Percentiles rank a stretch among this genome's conserved stretches.
Conservation (phyloP, 2,797 vertebrate genomes). For the Rhinogobio ventralis region DNA sequence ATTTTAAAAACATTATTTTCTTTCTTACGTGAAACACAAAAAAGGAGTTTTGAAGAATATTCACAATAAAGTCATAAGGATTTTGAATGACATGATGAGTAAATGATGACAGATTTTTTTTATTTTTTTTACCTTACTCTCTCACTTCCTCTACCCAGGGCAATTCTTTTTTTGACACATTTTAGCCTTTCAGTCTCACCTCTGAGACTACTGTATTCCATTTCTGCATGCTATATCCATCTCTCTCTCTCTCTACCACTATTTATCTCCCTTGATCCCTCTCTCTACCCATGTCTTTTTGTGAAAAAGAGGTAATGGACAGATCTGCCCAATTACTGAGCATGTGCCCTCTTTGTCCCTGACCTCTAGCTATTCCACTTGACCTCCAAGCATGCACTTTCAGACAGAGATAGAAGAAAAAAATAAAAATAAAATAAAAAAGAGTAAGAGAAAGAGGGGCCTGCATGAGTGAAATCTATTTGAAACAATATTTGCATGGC, state of each 20-base stretch:
- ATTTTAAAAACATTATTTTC: conserved; percentile 2
- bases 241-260: conserved; percentile 1
- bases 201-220: conserved; percentile 18
- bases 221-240: conserved; percentile 24
- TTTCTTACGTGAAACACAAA: neutral
- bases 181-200: conserved; percentile 23
- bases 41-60: neutral
- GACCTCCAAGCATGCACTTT: conserved; percentile 40
- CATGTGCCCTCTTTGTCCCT: conserved; percentile 40
- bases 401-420: neutral
- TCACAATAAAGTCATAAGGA: neutral
- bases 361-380: conserved; percentile 52
- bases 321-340: conserved; percentile 51
- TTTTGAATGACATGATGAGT: neutral
- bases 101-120: neutral
- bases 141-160: conserved; percentile 1
- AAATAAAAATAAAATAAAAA: too few species aligned
- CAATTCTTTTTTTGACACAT: conserved; percentile 20
- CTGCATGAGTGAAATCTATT: conserved; percentile 24
- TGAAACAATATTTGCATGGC: conserved; percentile 30
- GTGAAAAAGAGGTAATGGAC: conserved; percentile 37
- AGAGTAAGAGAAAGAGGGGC: neutral
- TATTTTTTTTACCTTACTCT: too few species aligned
- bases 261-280: neutral
- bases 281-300: conserved; percentile 18